Conservation (phyloP, 92 coral and sea anemone genomes). For the Isaurus tuberculatus region DNA sequence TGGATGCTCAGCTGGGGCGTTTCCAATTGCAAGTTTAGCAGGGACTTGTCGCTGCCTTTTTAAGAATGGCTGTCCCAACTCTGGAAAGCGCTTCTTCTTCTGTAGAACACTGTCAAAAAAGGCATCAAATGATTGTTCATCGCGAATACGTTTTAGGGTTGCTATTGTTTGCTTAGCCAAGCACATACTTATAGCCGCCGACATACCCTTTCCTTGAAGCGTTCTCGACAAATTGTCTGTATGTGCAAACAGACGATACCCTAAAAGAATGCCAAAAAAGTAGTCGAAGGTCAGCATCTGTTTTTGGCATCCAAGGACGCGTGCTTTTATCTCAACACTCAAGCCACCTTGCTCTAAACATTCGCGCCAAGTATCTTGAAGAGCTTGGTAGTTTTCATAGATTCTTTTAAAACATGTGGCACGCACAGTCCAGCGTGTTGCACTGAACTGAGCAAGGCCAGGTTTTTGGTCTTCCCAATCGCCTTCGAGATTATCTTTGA, state of each 20-base stretch:
- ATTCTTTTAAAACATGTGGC: conserved; percentile 44
- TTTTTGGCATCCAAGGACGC: too few relatives aligned
- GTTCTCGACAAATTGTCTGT: too few relatives aligned
- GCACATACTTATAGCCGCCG: too few relatives aligned
- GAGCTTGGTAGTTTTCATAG: not conserved
- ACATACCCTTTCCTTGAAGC: not conserved
- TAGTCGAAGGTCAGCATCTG: too few relatives aligned
- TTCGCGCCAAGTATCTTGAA: too few relatives aligned
- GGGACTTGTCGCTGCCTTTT: conserved; percentile 57
- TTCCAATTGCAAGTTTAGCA: conserved; percentile 51
- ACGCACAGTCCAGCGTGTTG: conserved; percentile 65
- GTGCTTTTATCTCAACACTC: not conserved
- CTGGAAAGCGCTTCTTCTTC: too few relatives aligned
- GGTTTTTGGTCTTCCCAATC: conserved; percentile 26
- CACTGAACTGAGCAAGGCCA: conserved; percentile 63
- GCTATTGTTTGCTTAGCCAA: too few relatives aligned
- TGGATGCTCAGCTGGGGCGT: conserved; percentile 47
- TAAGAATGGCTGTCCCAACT: not conserved
- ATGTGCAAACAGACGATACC: not conserved
- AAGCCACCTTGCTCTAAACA: not conserved
- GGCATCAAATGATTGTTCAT: too few relatives aligned
- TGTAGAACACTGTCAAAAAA: too few relatives aligned
- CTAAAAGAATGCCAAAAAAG: too few relatives aligned
- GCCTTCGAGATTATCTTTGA: not conserved
- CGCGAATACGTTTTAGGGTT: too few relatives aligned